Evolutionary conservation across 2,113 vertebrate genomes (phyloP).

Genomic region (Sterna hirundo): DNA sequence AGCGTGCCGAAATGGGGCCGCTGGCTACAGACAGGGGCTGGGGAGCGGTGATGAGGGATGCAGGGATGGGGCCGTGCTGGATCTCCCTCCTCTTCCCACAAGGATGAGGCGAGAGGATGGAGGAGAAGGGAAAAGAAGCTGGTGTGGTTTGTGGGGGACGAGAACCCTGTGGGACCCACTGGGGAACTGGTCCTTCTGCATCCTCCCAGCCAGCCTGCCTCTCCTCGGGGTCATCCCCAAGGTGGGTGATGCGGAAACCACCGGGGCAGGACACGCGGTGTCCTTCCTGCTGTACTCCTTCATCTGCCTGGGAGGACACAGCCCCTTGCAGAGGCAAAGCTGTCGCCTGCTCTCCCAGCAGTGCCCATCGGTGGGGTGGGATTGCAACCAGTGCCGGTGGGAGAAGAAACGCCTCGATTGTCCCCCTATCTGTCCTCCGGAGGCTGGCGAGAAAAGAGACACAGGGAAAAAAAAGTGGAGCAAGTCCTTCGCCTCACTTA

Average conservation of each 20-base stretch:
- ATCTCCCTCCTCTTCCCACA: background rate
- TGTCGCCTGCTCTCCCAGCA: background rate
- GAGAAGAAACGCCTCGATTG: background rate
- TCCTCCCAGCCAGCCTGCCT: background rate
- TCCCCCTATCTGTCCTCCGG: background rate
- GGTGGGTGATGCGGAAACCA: background rate
- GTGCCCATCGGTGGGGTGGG: background rate
- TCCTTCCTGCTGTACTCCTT: background rate
- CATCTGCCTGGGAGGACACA: background rate
- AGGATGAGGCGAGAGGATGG: background rate
- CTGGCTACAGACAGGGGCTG: background rate
- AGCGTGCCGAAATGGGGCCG: background rate
- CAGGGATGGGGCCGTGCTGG: background rate
- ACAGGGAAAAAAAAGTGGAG: background rate
- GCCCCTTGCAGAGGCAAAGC: background rate
- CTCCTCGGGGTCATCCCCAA: background rate
- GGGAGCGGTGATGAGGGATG: background rate
- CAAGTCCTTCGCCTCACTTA: background rate
- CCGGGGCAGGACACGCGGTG: fast-evolving
- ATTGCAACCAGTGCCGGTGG: background rate
- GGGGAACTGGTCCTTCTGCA: background rate
- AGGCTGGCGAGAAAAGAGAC: background rate
- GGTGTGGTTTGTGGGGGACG: background rate
- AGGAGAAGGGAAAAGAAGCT: background rate
- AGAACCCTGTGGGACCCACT: background rate